Conservation (phyloP, 2,113 vertebrate genomes). For the Mobula birostris region DNA sequence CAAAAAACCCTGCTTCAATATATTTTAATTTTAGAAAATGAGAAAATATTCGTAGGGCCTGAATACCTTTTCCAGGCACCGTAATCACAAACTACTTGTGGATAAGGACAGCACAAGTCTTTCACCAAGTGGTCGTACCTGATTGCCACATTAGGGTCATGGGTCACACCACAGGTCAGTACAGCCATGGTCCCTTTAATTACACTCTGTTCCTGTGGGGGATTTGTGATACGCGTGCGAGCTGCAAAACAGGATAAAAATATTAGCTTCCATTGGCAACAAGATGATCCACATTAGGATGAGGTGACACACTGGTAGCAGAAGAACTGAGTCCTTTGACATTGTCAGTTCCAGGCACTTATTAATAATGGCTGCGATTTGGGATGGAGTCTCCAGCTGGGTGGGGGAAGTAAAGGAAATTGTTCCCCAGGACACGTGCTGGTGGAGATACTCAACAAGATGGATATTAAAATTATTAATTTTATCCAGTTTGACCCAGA, state of each 20-base stretch:
- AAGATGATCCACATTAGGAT: neutral
- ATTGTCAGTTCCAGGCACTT: neutral
- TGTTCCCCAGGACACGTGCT: neutral
- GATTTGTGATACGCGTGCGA: conserved; percentile 79
- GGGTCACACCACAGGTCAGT: conserved; percentile 84
- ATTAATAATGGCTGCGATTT: neutral
- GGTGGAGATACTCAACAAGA: neutral
- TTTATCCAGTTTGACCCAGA: neutral
- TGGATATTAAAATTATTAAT: neutral
- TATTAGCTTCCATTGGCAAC: neutral
- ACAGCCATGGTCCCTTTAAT: conserved; percentile 95
- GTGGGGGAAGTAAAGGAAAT: neutral
- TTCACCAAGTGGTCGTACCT: conserved; percentile 56
- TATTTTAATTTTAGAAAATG: too few species aligned
- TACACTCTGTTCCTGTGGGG: conserved; percentile 87
- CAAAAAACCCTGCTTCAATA: too few species aligned
- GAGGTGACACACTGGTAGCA: neutral
- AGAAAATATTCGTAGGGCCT: too few species aligned
- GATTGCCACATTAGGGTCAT: conserved; percentile 79
- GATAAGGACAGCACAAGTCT: neutral
- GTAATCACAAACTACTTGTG: neutral
- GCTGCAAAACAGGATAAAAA: conserved; percentile 56
- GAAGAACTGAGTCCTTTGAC: neutral
- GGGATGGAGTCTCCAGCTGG: neutral
- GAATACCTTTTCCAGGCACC: too few species aligned